Base-by-base conservation (phyloP, 1,140 invertebrate genomes). In the Anastrepha ludens region DNA sequence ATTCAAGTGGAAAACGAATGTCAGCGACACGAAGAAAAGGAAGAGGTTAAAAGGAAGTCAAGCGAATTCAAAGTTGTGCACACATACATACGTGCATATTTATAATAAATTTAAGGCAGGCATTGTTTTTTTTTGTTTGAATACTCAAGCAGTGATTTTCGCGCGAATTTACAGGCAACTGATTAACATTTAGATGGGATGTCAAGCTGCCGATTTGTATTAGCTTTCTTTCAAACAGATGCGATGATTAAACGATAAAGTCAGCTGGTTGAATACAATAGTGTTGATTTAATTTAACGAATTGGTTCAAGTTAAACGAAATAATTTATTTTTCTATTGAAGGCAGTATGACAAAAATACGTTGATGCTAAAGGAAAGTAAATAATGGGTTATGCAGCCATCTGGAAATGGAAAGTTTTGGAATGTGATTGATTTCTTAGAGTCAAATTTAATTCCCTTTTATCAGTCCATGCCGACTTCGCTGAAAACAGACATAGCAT, bases 181-280 rank as follows among this genome's bases (percentile, higher is more conserved):
- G 47, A 81, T 81, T 81, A 58, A 55, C 74, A 81, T 81, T 81
- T 81, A 81, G 47, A 81, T 81, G 74, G 29, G 74, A 81, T 58
- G 74, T 81, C 74, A 81, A 81, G 44, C 20, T 81, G 74, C 47
- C 74, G 44, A 81, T 81, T 81, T 58, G 47, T 81, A 55, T 81
- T 81, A 81, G 74, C 47, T 50, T 41, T 0, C 47, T 81, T 41
- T 1, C 47, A 20, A 81, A 17, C 47, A 29, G n/a, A 20, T 81
- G 47, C 17, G 15, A 20, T 81, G 74, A 20, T 55, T 20, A 55
- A 81, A 55, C 47, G 74, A 20, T 81, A 20, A 55, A 50, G n/a
- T n/a, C 74, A 81, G 17, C 2, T 13, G 3, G 8, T 62, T 62
- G 8, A 15, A 13, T 15, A 74, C 41, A 29, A 20, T n/a, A 55